Evolutionary conservation across 2,113 vertebrate genomes (phyloP).

Genomic region (Coreoperca whiteheadi): DNA sequence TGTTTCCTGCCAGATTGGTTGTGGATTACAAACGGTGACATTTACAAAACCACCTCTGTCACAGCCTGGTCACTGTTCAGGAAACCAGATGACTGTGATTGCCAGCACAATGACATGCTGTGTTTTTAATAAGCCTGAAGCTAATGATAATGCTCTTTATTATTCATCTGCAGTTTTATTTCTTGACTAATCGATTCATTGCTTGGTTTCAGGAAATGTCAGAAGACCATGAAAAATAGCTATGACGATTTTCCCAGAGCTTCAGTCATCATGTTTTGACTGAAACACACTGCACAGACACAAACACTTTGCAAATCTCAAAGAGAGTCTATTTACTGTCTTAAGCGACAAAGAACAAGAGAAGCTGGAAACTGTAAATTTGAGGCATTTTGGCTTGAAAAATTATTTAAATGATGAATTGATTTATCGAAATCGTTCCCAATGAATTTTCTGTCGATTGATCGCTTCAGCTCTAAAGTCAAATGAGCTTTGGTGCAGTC

Average conservation of each 20-base stretch:
- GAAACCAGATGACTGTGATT: not conserved
- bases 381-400: not conserved
- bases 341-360: not conserved
- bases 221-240: too few species aligned
- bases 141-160: not conserved
- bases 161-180: not conserved
- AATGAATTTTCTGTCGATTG: not conserved
- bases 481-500: not conserved
- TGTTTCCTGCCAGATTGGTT: constrained; percentile 48
- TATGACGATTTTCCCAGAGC: not conserved
- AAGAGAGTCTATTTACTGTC: not conserved
- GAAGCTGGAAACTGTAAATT: not conserved
- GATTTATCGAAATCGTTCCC: not conserved
- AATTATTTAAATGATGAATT: not conserved
- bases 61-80: constrained; percentile 27
- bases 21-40: constrained; percentile 35
- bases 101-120: not conserved
- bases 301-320: fast-evolving
- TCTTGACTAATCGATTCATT: not conserved
- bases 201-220: not conserved
- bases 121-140: not conserved
- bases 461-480: not conserved
- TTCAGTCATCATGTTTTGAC: too few species aligned
- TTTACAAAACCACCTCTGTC: constrained; percentile 18
- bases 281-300: not conserved